phyloP scores from a whole-genome alignment of 2,797 vertebrate species.

The Alosa sapidissima region DNA sequence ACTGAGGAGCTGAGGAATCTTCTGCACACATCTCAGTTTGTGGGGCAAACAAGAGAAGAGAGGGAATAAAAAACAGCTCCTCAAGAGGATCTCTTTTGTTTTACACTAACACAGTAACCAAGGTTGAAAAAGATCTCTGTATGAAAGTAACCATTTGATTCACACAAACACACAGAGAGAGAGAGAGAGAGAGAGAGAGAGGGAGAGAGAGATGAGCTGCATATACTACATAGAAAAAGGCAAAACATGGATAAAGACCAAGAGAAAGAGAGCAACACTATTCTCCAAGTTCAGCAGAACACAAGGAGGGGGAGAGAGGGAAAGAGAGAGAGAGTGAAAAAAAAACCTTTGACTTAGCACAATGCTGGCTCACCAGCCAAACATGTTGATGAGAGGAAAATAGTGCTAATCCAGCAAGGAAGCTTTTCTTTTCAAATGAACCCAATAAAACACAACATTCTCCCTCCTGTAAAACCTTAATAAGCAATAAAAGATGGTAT shows the following conservation, averaged over 20 bases:
- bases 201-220: slow-evolving; percentile 36
- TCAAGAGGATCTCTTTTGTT: slow-evolving; percentile 41
- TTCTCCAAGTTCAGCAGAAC: slow-evolving; percentile 12
- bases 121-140: slow-evolving; percentile 37
- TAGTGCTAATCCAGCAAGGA: slow-evolving; percentile 74
- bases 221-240: slow-evolving; percentile 20
- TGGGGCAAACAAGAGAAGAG: slow-evolving; percentile 31
- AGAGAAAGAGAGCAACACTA: slow-evolving; percentile 31
- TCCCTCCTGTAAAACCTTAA: slow-evolving; percentile 68
- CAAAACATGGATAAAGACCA: slow-evolving; percentile 24
- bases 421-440: slow-evolving; percentile 74
- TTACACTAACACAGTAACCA: slow-evolving; percentile 38
- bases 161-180: background rate
- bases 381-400: slow-evolving; percentile 72
- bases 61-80: slow-evolving; percentile 27
- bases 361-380: slow-evolving; percentile 55
- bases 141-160: slow-evolving; percentile 34
- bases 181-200: slow-evolving; percentile 32
- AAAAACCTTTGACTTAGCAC: slow-evolving; percentile 62
- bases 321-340: slow-evolving; percentile 45
- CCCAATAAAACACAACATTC: slow-evolving; percentile 69
- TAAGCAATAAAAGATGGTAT: slow-evolving; percentile 73
- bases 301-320: slow-evolving; percentile 39
- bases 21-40: slow-evolving; percentile 55
- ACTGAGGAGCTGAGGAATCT: slow-evolving; percentile 48